These are phyloP conservation scores for Sphenodon punctatus DNA, from an alignment of 2,797 vertebrate species.

Conservation along the genomic window DNA sequence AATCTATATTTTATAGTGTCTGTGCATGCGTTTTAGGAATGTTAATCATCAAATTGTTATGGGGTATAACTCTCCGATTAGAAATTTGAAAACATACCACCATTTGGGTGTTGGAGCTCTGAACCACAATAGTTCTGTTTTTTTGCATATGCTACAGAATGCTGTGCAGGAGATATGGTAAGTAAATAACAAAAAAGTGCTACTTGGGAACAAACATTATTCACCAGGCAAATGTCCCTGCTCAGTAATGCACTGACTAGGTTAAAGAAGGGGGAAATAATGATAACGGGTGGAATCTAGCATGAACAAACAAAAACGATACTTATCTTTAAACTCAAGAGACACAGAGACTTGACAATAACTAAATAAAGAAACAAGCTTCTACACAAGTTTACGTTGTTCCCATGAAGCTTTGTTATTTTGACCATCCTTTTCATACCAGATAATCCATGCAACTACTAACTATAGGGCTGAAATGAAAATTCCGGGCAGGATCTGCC, in stretches of 20 bases:
- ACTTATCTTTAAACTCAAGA: conserved; percentile 1
- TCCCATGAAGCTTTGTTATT: conserved; percentile 37
- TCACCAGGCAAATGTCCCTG: background rate
- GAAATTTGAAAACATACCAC: conserved; percentile 2
- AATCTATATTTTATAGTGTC: too few relatives aligned
- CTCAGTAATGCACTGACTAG: background rate
- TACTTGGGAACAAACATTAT: background rate
- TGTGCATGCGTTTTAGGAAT: background rate
- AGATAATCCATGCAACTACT: conserved; percentile 43
- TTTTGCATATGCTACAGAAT: background rate
- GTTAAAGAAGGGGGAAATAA: background rate
- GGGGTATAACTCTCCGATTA: background rate
- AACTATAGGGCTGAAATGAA: too few relatives aligned
- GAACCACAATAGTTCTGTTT: background rate
- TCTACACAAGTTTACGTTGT: background rate
- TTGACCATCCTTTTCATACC: conserved; percentile 23
- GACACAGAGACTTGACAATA: conserved; percentile 17
- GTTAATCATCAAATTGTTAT: background rate
- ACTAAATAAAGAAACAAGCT: conserved; percentile 4
- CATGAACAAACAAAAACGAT: conserved; percentile 6
- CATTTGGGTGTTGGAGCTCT: background rate
- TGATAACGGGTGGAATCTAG: background rate
- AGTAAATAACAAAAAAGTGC: background rate
- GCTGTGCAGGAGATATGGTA: background rate
- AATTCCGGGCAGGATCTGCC: too few relatives aligned